phyloP scores from a whole-genome alignment of 2,797 vertebrate species.

The Ciconia nigra region DNA sequence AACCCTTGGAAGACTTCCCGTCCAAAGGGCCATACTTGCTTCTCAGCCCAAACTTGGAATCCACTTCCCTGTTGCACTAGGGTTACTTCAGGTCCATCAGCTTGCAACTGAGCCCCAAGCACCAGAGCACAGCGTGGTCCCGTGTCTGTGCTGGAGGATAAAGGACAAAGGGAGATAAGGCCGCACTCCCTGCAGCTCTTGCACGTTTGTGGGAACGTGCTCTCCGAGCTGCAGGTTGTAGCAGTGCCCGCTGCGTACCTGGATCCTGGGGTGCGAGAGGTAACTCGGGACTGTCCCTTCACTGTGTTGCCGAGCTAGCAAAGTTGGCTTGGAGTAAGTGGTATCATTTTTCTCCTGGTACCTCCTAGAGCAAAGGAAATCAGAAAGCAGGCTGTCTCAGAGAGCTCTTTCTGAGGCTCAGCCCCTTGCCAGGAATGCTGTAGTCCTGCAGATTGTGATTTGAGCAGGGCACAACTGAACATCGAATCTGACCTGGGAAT shows the following conservation, averaged over 20 bases:
- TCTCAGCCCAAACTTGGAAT: background rate
- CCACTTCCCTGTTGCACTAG: background rate
- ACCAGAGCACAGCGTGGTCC: accelerated
- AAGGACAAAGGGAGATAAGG: background rate
- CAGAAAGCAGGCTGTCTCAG: background rate
- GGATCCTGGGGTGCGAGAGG: background rate
- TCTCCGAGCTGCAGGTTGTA: background rate
- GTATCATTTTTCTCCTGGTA: background rate
- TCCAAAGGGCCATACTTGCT: background rate
- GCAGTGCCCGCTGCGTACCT: background rate
- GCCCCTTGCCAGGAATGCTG: background rate
- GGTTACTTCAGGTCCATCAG: background rate
- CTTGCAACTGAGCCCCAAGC: background rate
- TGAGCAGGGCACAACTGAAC: background rate
- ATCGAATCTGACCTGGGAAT: background rate
- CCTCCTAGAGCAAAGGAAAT: background rate
- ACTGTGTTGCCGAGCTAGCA: background rate
- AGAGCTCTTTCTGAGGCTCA: background rate
- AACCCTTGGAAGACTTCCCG: background rate
- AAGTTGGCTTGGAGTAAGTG: background rate
- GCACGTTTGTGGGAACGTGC: accelerated
- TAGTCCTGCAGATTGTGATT: background rate
- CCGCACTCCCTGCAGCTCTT: background rate
- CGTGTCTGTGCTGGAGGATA: accelerated
- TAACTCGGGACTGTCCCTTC: background rate